Conservation (phyloP, 2,113 vertebrate species). For the Daphoenositta chrysoptera region DNA sequence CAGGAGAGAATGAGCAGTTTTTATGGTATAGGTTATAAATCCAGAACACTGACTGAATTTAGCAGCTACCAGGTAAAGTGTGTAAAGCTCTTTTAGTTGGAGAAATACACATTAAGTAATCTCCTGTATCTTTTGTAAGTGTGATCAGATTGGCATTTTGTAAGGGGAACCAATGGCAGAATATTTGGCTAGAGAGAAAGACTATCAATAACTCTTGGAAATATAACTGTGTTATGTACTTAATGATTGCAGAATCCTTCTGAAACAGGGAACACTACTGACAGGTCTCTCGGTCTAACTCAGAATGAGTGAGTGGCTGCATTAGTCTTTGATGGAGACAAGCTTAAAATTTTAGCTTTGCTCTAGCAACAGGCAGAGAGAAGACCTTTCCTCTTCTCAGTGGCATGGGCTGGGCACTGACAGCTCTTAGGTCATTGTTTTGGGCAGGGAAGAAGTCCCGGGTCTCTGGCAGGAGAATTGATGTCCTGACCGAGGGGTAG, state of each 20-base stretch:
- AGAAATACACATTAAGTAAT: not conserved
- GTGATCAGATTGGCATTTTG: not conserved
- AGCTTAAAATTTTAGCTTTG: not conserved
- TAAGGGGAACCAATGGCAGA: not conserved
- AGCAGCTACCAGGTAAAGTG: not conserved
- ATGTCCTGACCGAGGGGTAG: fast-evolving
- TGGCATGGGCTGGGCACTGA: not conserved
- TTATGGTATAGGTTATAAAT: not conserved
- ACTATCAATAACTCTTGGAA: not conserved
- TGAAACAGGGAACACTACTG: not conserved
- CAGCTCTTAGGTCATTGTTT: not conserved
- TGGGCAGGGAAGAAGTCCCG: not conserved
- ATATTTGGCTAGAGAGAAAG: not conserved
- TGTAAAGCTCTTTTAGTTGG: not conserved
- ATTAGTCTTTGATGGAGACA: not conserved
- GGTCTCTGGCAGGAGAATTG: not conserved
- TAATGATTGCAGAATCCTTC: not conserved
- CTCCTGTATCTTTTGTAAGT: not conserved
- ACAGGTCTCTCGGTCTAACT: not conserved
- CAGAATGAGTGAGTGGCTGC: not conserved
- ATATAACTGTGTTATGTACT: not conserved
- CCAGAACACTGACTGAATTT: not conserved
- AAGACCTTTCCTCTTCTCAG: not conserved
- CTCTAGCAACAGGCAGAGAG: not conserved
- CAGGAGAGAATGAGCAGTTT: not conserved